phyloP scores from a whole-genome alignment of 2,113 vertebrate species.

The Cheilinus undulatus region DNA sequence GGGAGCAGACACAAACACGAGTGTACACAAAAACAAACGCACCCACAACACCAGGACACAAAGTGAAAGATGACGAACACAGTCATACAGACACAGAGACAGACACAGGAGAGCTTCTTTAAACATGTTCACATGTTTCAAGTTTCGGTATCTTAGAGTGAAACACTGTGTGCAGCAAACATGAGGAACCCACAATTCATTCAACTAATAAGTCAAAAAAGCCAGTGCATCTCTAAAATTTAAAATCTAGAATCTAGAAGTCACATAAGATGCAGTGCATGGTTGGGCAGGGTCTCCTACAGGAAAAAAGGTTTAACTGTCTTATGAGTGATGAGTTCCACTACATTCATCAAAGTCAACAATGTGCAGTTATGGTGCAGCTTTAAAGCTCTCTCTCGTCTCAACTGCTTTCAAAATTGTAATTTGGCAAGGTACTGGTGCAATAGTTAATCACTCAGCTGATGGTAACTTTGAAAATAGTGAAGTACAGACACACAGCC shows the following conservation, averaged over 20 bases:
- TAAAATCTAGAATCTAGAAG: no score
- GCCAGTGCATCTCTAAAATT: background rate
- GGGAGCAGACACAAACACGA: constrained; percentile 42
- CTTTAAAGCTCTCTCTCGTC: no score
- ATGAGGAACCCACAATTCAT: background rate
- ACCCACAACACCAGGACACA: constrained; percentile 4
- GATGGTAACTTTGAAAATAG: no score
- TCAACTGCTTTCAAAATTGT: no score
- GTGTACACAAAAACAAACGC: constrained; percentile 38
- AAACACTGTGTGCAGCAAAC: background rate
- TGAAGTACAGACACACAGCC: no score
- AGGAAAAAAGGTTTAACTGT: no score
- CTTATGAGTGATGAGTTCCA: no score
- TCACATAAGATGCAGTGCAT: no score
- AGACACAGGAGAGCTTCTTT: constrained; percentile 29
- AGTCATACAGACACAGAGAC: constrained; percentile 2
- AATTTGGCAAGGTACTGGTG: no score
- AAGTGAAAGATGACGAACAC: background rate
- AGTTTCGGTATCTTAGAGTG: background rate
- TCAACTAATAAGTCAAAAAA: background rate
- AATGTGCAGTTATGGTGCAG: no score
- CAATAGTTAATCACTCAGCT: no score
- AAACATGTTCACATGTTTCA: constrained; percentile 6
- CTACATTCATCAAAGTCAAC: no score
- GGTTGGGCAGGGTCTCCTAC: background rate